phyloP scores from a whole-genome alignment of 2,797 vertebrate species.

The Nannoperca obscura region DNA sequence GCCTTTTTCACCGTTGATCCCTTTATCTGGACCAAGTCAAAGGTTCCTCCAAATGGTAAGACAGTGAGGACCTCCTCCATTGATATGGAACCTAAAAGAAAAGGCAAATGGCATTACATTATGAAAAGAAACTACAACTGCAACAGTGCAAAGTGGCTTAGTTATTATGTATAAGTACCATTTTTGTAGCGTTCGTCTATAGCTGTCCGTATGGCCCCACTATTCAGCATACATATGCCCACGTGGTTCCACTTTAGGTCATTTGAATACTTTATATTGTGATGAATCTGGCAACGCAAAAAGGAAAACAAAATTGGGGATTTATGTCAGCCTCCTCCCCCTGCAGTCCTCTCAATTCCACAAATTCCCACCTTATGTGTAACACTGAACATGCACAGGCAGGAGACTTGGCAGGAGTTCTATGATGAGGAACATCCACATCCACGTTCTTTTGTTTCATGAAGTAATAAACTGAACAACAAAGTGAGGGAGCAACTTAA shows the following conservation, averaged over 20 bases:
- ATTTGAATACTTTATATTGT: constrained; percentile 84
- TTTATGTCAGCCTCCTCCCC: neutral
- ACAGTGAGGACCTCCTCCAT: constrained; percentile 90
- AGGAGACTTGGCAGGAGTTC: neutral
- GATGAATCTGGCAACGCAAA: constrained; percentile 84
- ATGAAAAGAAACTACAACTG: neutral
- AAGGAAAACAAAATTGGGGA: neutral
- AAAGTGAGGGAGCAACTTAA: neutral
- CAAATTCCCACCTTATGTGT: neutral
- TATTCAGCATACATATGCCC: constrained; percentile 89
- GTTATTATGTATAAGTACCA: constrained; percentile 74
- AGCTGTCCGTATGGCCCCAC: constrained; percentile 87
- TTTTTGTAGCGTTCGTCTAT: constrained; percentile 88
- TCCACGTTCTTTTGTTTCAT: neutral
- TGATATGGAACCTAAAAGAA: constrained; percentile 87
- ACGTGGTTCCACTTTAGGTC: constrained; percentile 91
- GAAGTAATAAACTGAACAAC: neutral
- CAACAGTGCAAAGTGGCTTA: neutral
- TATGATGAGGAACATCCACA: neutral
- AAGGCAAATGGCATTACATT: neutral
- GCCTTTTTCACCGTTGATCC: constrained; percentile 90
- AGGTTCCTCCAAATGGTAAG: constrained; percentile 91
- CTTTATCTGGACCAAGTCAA: constrained; percentile 89
- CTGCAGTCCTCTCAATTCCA: neutral
- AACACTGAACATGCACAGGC: neutral